These are phyloP conservation scores for Sebastes umbrosus DNA, from an alignment of 2,797 vertebrate genomes.

Conservation along the genomic window DNA sequence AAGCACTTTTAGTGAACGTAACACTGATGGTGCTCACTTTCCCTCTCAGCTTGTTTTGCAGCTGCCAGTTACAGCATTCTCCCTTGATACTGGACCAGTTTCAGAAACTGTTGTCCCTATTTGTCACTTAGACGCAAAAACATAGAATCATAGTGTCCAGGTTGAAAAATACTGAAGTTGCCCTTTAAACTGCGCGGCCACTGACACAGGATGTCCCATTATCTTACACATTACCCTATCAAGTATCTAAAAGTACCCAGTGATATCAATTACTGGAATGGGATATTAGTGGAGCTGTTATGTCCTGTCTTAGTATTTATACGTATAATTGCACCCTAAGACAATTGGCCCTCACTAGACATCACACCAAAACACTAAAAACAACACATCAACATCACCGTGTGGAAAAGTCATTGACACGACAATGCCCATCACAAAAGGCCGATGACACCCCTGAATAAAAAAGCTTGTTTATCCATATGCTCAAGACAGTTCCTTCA, in stretches of 20 bases:
- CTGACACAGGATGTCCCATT: neutral
- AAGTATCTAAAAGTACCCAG: neutral
- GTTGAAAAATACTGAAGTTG: no score
- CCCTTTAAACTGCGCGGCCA: neutral
- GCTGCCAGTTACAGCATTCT: no score
- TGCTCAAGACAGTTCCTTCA: neutral
- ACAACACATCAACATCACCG: neutral
- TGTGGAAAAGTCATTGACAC: neutral
- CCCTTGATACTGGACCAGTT: no score
- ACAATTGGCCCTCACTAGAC: neutral
- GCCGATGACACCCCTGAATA: neutral
- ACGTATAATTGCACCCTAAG: neutral
- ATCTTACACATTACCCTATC: neutral
- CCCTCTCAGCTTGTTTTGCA: no score
- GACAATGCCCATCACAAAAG: neutral
- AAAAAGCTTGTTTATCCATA: neutral
- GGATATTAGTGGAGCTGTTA: neutral
- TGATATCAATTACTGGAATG: neutral
- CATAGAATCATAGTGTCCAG: no score
- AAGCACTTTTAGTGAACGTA: no score
- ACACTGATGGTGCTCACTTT: no score
- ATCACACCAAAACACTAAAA: neutral
- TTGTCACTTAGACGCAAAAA: no score
- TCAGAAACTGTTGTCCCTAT: no score
- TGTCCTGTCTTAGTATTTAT: neutral